Percentiles rank a stretch among this genome's conserved stretches.
These are phyloP conservation scores for Argopecten irradians DNA, from an alignment of 1,140 invertebrate species.

Conservation along the genomic window DNA sequence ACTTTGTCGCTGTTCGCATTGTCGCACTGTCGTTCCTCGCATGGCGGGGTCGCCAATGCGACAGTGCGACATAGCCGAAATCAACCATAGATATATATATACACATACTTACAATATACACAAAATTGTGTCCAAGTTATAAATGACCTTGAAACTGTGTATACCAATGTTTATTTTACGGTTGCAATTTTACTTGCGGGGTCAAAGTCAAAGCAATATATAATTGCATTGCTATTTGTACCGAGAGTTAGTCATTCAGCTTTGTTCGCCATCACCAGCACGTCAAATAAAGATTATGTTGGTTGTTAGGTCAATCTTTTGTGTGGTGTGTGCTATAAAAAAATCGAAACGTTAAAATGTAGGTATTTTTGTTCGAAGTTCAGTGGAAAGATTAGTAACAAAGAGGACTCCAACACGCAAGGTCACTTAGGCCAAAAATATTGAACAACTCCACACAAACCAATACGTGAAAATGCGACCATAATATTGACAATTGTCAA, in stretches of 20 bases:
- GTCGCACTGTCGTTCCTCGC: too few relatives aligned
- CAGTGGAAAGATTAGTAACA: not conserved
- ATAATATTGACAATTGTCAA: too few relatives aligned
- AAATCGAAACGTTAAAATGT: not conserved
- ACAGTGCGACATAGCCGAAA: too few relatives aligned
- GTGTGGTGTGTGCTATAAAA: not conserved
- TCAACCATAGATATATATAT: too few relatives aligned
- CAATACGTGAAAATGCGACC: too few relatives aligned
- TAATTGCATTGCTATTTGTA: not conserved
- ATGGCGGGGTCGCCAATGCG: too few relatives aligned
- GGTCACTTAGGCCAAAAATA: not conserved
- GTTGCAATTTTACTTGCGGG: not conserved
- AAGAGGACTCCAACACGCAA: not conserved
- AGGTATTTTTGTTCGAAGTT: not conserved
- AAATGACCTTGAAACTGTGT: not conserved
- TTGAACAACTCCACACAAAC: too few relatives aligned
- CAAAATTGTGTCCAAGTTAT: too few relatives aligned
- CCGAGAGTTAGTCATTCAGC: not conserved
- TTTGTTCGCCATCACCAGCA: not conserved
- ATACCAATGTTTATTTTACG: not conserved
- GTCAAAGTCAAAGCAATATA: not conserved
- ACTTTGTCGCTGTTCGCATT: too few relatives aligned
- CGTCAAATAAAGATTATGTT: not conserved
- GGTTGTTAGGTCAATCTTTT: not conserved
- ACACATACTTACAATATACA: too few relatives aligned